These are phyloP conservation scores for Meloidogyne hapla DNA, from an alignment of 1,140 invertebrate genomes.

Conservation along the genomic window DNA sequence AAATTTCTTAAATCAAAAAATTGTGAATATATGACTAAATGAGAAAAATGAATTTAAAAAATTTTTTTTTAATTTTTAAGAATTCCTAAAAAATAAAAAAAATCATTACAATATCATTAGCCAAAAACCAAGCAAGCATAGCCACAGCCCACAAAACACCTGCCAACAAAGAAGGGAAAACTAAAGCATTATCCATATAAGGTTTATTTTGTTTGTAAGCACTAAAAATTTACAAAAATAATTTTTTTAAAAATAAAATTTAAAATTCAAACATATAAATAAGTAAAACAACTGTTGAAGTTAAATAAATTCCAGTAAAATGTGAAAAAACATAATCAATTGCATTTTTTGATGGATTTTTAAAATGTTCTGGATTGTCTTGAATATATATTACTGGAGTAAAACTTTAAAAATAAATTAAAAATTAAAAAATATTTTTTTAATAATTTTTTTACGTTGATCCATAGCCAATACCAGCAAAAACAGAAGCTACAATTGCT, in stretches of 20 bases:
- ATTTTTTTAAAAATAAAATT: neutral
- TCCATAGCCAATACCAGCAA: constrained; percentile 66
- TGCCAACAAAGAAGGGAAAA: constrained; percentile 65
- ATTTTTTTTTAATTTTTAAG: no score
- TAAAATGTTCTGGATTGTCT: constrained; percentile 60
- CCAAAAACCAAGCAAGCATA: constrained; percentile 63
- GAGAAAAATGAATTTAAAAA: no score
- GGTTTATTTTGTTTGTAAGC: constrained; percentile 63
- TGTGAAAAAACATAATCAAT: constrained; percentile 67
- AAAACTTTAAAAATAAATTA: constrained; percentile 26
- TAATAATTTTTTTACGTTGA: constrained; percentile 48
- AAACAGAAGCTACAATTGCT: constrained; percentile 60
- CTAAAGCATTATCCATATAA: constrained; percentile 63
- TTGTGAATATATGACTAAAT: no score
- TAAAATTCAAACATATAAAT: constrained; percentile 65
- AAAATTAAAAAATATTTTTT: constrained; percentile 47
- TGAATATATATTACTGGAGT: constrained; percentile 65
- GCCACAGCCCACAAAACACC: constrained; percentile 67
- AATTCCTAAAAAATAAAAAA: no score
- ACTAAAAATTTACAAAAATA: constrained; percentile 64
- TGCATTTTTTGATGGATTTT: constrained; percentile 53
- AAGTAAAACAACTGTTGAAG: constrained; percentile 57
- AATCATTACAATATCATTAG: neutral
- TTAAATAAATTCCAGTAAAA: constrained; percentile 61
- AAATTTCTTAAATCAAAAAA: no score